Evolutionary conservation across 2,888 invertebrate species (phyloP), one percentile per base, ranked within the genome.

Genomic region (Serrognathus titanus): DNA sequence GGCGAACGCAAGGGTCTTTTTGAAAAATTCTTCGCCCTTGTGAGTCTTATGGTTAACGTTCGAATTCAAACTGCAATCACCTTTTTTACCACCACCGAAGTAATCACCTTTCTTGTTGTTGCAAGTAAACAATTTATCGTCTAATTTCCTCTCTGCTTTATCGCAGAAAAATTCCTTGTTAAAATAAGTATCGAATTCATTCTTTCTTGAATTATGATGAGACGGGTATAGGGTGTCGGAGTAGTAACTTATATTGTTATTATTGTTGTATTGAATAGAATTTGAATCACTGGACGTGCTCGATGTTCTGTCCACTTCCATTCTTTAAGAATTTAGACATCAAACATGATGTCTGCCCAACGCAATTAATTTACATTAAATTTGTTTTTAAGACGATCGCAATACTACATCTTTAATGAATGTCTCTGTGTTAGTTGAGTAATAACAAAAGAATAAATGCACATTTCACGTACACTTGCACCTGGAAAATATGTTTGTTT

Each of bases 221-320:
- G 38, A 51, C 37, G 55, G 41, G 41, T 63, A 61, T 8, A 59
- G 41, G 48, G 51, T 59, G 31, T 62, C 59, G 47, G 69, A 66
- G 57, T 75, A 75, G 62, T 70, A 73, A 61, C 70, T 74, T 24
- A 71, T 57, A 55, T 68, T 67, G n/a, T 63, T 65, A 37, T 50
- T 59, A 45, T 57, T 55, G 46, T 58, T 55, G 51, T 61, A 71
- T 58, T 66, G 71, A 11, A 70, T 68, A 48, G 68, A 63, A 53
- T 68, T 72, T 8, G 76, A 76, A 61, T 76, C 77, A 57, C 71
- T 75, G 2, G 77, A 77, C 13, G 72, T 69, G 61, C 72, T 75
- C 6, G 76, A 76, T 10, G 69, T 60, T 4, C 63, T 67, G 43
- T 73, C 72, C 13, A 71, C 63, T 60, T 73, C 72, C 73, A 73